Evolutionary conservation across 2,113 vertebrate species (phyloP), one percentile per base, ranked within the genome.

Genomic region (Hirundichthys speculiger): DNA sequence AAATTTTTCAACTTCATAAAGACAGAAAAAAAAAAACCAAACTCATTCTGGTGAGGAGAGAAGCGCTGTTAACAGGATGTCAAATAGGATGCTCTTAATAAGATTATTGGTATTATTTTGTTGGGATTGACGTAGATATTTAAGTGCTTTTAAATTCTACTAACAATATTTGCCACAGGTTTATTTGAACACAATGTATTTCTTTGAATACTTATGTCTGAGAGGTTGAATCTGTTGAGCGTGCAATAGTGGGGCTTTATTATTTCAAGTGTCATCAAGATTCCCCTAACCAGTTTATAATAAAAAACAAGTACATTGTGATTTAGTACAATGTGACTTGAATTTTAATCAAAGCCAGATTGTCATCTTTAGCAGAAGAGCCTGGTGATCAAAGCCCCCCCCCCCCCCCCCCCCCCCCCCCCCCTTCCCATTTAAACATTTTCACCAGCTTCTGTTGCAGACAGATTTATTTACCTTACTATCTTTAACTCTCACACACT

Each of bases 371-470:
- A 7, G 38, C 46, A 53, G n/a, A 21, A 73, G 54, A 41, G 41
- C 30, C 22, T 14, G 12, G 2, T 14, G 24, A 60, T 79, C 56
- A 62, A 61, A 73, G 41, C 34, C 1, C 22, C 25, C 25, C 6
- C 3, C 6, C 6, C 6, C 6, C 25, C 25, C 3, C 6, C 25
- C 11, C 30, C 7, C 30, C 3, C 4, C 8, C 11, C 20, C 3
- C 20, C n/a, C 11, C 13, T 47, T 13, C 2, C 9, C 15, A 8
- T 63, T 60, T 16, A 57, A 12, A 63, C 39, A 12, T 63, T 66
- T 69, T 38, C 9, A 75, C 70, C 38, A 68, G 46, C 62, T 72
- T 72, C 62, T 40, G 56, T 20, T 21, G 12, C 13, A n/a, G 21
- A 25, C 13, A 58, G 57, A 41, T 45, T 41, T 54, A 25, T 15